Evolutionary conservation across 2,113 vertebrate species (phyloP).

Genomic region (Eonycteris spelaea): DNA sequence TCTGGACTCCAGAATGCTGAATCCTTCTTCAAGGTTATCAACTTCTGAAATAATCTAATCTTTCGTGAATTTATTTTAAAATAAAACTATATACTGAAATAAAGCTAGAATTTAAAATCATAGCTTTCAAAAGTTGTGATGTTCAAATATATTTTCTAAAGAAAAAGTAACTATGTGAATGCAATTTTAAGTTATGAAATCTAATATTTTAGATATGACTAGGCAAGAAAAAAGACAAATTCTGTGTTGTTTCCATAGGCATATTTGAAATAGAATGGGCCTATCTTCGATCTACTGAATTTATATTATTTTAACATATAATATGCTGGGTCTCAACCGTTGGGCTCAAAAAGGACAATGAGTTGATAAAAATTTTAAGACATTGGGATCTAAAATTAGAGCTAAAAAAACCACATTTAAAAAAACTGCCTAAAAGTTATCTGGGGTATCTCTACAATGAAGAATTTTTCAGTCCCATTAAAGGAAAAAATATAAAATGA

Average conservation of each 20-base stretch:
- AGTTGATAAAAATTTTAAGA: background rate
- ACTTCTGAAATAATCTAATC: background rate
- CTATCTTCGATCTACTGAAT: conserved; percentile 34
- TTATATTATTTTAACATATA: conserved; percentile 36
- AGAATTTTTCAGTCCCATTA: background rate
- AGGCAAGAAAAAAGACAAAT: conserved; percentile 26
- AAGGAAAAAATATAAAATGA: background rate
- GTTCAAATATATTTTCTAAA: conserved; percentile 14
- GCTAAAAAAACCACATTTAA: background rate
- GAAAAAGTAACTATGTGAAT: background rate
- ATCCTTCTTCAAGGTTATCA: background rate
- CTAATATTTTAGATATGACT: conserved; percentile 4
- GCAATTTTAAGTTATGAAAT: conserved; percentile 45
- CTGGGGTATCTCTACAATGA: background rate
- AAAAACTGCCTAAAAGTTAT: background rate
- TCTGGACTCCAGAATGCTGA: background rate
- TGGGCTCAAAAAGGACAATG: background rate
- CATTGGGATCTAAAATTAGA: conserved; percentile 11
- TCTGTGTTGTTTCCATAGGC: background rate
- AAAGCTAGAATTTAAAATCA: conserved; percentile 15
- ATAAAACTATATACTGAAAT: conserved; percentile 41
- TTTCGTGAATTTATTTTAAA: conserved; percentile 53
- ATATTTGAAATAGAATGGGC: conserved; percentile 20
- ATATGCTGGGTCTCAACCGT: background rate
- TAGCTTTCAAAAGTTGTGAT: conserved; percentile 18